Evolutionary conservation across 2,888 invertebrate species (phyloP), one percentile per base, ranked within the genome.

Genomic region (Barypeithes pellucidus): DNA sequence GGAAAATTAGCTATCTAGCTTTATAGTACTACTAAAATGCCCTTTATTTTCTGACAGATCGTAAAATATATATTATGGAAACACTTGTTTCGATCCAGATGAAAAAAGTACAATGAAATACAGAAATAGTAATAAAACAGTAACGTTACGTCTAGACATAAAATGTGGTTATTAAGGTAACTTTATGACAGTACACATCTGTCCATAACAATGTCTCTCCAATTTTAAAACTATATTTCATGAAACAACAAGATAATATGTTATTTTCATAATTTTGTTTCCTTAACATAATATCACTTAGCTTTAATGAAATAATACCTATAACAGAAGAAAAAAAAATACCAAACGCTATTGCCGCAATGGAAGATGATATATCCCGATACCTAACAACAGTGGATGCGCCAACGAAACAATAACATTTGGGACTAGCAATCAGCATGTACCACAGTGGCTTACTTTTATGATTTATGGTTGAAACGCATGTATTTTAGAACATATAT

Each of bases 371-470:
- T 16, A 57, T 33, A n/a, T 16, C 36, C 16, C 9, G 8, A 33
- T 18, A 29, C 16, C 18, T 11, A 29, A 52, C 20, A 24, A 52
- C 29, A 29, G 7, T 9, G 9, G 52, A 29, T 52, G 54, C 33
- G 54, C 14, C 18, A 33, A 11, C 33, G n/a, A 57, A 57, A 57
- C 54, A 57, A 57, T 57, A 33, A 29, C 29, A 54, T 54, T 12
- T 16, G 29, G 33, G 18, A 52, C 14, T 1, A 33, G 54, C 29
- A 57, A 57, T 57, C 33, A 57, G 33, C 33, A 57, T 57, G 18
- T 36, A 57, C 14, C 18, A 12, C 29, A 29, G 14, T 52, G n/a
- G n/a, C 52, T 29, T 24, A 24, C 14, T 33, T 9, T 3, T 29
- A 11, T 57, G 54, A 57, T 57, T 57, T 57, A 57, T 57, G 8